phyloP scores from a whole-genome alignment of 2,888 invertebrate species.

The Callinectes sapidus region DNA sequence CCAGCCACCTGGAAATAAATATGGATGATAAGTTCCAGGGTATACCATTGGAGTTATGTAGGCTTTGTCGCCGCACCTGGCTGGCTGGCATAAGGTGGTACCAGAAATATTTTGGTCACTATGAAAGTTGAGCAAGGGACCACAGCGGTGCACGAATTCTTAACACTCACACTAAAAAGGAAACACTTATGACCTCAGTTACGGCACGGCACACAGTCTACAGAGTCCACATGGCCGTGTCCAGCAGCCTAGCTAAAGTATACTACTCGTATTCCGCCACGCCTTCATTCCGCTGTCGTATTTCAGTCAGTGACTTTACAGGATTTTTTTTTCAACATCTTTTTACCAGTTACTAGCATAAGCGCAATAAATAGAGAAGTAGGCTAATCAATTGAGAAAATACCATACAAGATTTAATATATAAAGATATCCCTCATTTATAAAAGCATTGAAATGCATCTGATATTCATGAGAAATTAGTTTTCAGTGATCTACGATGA shows the following conservation, averaged over 20 bases:
- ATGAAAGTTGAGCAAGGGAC: background rate
- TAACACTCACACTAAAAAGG: background rate
- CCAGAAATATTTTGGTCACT: background rate
- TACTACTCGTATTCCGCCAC: background rate
- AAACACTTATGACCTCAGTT: background rate
- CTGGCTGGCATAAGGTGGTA: background rate
- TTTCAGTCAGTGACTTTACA: background rate
- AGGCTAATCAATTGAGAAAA: background rate
- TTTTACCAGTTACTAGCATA: background rate
- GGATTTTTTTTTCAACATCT: background rate
- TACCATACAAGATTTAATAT: too few relatives aligned
- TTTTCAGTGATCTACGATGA: background rate
- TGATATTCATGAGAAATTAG: background rate
- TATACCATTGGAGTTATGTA: background rate
- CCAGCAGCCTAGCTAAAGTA: background rate
- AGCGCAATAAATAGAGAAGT: background rate
- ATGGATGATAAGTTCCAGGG: background rate
- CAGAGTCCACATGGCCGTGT: background rate
- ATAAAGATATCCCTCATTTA: too few relatives aligned
- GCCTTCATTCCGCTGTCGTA: background rate
- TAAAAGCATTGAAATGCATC: background rate
- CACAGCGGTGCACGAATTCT: background rate
- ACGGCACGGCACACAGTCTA: background rate
- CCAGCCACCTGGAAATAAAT: background rate
- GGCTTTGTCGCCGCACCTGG: background rate